Evolutionary conservation across 2,797 vertebrate species (phyloP), one percentile per base, ranked within the genome.

Genomic region (Liasis olivaceus): DNA sequence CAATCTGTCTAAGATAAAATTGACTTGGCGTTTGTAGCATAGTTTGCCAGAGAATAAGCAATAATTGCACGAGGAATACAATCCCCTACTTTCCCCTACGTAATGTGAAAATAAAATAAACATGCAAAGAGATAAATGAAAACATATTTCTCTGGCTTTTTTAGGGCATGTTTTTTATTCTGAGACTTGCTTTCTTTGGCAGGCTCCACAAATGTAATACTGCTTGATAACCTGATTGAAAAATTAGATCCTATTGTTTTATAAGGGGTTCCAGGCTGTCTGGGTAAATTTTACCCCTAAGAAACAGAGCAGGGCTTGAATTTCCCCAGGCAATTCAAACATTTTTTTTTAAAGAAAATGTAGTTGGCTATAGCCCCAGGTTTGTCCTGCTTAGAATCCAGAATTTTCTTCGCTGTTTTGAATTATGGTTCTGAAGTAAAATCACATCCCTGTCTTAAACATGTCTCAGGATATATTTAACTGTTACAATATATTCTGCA

Each of bases 201-300:
- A 96, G 94, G 93, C 93, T 93, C 94, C 90, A 94, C 93, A 94
- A 96, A 97, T 93, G 95, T 90, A 97, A 94, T 95, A 95, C 90
- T 92, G 93, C 93, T 92, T 92, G 94, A 93, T 96, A 96, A 96
- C 94, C 93, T 95, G 96, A 97, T 91, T 96, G 96, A 97, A 97
- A 93, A 97, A 97, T 95, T 92, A 97, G 96, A 97, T 97, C 94
- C 95, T 94, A 97, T 97, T 98, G 97, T 97, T 97, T 97, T 95
- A 95, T 93, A 97, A 97, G 94, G 96, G 96, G 96, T 97, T 97
- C 97, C 97, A 96, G 89, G 59, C 96, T 96, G 97, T 97, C 97
- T 98, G 95, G 90, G 92, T 93, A 96, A 96, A 95, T 96, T 97
- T 97, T 96, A 77, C 95, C 95, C 94, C 95, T 97, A 96, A 96